Evolutionary conservation across 2,797 vertebrate species (phyloP).

Genomic region (Schizopygopsis pylzovi): DNA sequence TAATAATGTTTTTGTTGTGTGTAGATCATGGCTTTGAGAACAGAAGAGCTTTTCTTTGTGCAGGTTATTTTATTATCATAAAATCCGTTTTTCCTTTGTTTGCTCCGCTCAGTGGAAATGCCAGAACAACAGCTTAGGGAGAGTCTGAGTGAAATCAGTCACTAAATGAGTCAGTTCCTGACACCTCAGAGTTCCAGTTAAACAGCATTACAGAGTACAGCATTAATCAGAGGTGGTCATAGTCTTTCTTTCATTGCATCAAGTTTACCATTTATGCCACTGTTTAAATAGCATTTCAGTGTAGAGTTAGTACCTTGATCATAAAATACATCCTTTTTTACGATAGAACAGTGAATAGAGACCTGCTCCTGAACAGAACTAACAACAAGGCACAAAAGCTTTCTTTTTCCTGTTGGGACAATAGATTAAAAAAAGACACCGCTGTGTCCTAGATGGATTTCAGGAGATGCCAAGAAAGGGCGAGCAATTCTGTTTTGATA

Average conservation of each 20-base stretch:
- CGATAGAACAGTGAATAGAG: background rate
- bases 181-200: constrained; percentile 81
- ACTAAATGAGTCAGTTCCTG: constrained; percentile 87
- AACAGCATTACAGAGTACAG: constrained; percentile 67
- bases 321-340: background rate
- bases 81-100: constrained; percentile 46
- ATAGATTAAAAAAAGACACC: constrained; percentile 29
- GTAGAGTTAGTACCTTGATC: background rate
- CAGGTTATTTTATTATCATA: constrained; percentile 8
- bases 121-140: constrained; percentile 75
- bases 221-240: constrained; percentile 27
- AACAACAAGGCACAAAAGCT: background rate
- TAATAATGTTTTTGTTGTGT: background rate
- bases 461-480: constrained; percentile 14
- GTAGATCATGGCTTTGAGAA: background rate
- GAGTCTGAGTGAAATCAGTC: constrained; percentile 81
- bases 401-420: constrained; percentile 9
- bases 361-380: background rate
- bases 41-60: background rate
- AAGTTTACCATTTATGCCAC: background rate
- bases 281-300: background rate
- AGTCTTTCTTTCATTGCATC: background rate
- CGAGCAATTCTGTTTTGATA: constrained; percentile 12
- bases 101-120: constrained; percentile 71
- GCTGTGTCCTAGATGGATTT: constrained; percentile 66